A percentile compares a stretch with the other conserved stretches of the same genome.
These are phyloP conservation scores for Machimus atricapillus DNA, from an alignment of 2,888 invertebrate species.

Conservation along the genomic window DNA sequence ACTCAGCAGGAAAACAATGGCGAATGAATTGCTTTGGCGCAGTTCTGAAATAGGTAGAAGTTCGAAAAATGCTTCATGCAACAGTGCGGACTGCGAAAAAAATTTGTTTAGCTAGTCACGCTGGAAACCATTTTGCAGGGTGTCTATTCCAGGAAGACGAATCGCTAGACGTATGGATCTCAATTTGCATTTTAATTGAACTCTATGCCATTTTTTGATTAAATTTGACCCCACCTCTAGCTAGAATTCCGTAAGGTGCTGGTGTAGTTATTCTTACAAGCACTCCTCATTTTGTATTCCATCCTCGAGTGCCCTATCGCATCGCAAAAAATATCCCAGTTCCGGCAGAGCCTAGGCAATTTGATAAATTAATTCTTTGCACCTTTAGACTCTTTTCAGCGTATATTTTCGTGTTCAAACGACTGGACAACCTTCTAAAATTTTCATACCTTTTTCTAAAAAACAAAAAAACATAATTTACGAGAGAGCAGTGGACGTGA, in stretches of 20 bases:
- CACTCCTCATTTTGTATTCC: neutral
- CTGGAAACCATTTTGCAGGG: neutral
- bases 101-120: neutral
- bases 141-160: neutral
- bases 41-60: neutral
- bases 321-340: neutral
- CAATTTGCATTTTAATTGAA: neutral
- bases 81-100: neutral
- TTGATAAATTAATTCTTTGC: neutral
- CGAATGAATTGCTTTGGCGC: neutral
- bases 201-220: neutral
- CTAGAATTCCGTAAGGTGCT: neutral
- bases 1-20: neutral
- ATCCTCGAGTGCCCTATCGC: neutral
- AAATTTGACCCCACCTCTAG: neutral
- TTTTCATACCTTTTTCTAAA: neutral
- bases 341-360: neutral
- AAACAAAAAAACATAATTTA: neutral
- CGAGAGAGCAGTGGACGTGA: neutral
- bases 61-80: neutral
- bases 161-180: neutral
- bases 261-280: neutral
- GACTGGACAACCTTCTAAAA: neutral
- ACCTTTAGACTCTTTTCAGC: neutral
- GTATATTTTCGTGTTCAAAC: neutral